These are phyloP conservation scores for Labrus mixtus DNA, from an alignment of 2,113 vertebrate genomes.

Conservation along the genomic window DNA sequence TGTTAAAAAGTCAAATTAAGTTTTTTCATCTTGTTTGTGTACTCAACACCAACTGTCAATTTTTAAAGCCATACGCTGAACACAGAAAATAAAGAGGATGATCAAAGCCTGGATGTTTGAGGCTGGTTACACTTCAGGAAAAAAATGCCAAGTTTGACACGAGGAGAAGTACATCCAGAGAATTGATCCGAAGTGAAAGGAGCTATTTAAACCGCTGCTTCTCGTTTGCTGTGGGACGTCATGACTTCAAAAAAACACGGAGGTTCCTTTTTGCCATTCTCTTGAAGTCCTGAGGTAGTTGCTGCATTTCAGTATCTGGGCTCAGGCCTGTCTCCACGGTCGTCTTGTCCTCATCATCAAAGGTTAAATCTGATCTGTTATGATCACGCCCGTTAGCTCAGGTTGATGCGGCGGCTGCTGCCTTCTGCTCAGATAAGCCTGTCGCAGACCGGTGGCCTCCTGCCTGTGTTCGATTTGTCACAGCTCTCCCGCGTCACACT, in stretches of 20 bases:
- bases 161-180: constrained; percentile 9
- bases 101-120: constrained; percentile 16
- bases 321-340: constrained; percentile 8
- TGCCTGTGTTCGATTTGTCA: constrained; percentile 43
- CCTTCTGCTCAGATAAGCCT: constrained; percentile 53
- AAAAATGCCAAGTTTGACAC: constrained; percentile 30
- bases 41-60: neutral
- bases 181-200: constrained; percentile 34
- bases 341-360: constrained; percentile 51
- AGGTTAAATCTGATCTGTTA: constrained; percentile 49
- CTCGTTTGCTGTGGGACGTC: constrained; percentile 26
- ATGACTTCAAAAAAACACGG: neutral
- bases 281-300: constrained; percentile 2
- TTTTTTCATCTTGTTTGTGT: neutral
- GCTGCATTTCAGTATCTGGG: constrained; percentile 22
- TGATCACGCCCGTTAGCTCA: constrained; percentile 55
- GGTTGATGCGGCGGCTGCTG: constrained; percentile 26
- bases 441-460: constrained; percentile 28
- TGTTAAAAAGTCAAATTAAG: neutral
- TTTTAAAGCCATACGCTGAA: constrained; percentile 17
- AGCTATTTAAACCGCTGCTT: constrained; percentile 32
- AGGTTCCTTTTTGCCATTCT: constrained; percentile 23
- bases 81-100: constrained; percentile 1
- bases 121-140: neutral
- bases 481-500: constrained; percentile 35